These are phyloP conservation scores for Noctilio leporinus DNA, from an alignment of 2,113 vertebrate species.

Conservation along the genomic window DNA sequence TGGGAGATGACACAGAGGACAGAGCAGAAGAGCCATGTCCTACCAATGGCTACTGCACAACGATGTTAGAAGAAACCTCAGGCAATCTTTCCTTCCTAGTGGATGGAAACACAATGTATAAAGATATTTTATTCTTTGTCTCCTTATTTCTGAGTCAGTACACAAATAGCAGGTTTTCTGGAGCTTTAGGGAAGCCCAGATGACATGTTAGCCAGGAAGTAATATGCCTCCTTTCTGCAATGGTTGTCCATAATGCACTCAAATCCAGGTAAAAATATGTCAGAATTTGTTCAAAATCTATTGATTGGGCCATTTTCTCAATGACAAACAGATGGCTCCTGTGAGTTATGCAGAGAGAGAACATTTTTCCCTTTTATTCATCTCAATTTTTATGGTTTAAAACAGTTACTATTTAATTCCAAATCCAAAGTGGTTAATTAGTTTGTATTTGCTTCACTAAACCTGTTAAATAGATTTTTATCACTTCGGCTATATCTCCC, in stretches of 20 bases:
- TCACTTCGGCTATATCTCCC: constrained; percentile 59
- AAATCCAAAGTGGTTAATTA: constrained; percentile 73
- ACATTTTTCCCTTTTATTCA: constrained; percentile 44
- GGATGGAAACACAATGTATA: not conserved
- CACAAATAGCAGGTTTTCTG: constrained; percentile 8
- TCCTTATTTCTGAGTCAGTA: constrained; percentile 24
- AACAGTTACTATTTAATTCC: constrained; percentile 67
- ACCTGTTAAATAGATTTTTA: constrained; percentile 68
- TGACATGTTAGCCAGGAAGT: constrained; percentile 20
- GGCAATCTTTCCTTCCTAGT: not conserved
- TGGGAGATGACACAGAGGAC: not conserved
- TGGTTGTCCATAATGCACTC: constrained; percentile 35
- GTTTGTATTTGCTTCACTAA: constrained; percentile 73
- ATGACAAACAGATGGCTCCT: constrained; percentile 68
- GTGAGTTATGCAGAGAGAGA: constrained; percentile 54
- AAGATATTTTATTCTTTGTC: not conserved
- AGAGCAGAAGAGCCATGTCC: not conserved
- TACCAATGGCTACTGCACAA: not conserved
- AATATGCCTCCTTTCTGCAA: not conserved
- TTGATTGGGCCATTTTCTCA: constrained; percentile 58
- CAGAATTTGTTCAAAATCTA: constrained; percentile 58
- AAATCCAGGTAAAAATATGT: constrained; percentile 62
- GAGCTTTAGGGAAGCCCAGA: constrained; percentile 34
- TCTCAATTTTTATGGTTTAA: constrained; percentile 67
- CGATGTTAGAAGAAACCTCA: not conserved